Conservation (phyloP, 2,113 vertebrate genomes). For the Cygnus atratus region DNA sequence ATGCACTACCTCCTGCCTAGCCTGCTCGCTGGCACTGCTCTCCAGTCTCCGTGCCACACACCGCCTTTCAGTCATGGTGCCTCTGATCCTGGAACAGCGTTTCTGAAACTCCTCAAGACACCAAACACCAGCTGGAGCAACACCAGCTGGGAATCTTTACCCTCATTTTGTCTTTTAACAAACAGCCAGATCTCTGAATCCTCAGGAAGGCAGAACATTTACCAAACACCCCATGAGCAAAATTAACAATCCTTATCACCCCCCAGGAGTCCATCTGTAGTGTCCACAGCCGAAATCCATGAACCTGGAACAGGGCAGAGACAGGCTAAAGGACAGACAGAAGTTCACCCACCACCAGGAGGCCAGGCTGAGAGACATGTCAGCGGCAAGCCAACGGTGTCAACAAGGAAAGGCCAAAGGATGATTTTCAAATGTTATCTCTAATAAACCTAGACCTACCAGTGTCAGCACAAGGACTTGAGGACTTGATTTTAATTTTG, state of each 20-base stretch:
- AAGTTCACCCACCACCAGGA: neutral
- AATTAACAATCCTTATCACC: neutral
- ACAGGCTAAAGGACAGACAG: neutral
- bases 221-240: neutral
- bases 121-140: neutral
- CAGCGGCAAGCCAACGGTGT: neutral
- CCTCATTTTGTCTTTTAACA: neutral
- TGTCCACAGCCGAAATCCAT: neutral
- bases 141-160: neutral
- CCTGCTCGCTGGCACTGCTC: neutral
- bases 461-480: neutral
- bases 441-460: neutral
- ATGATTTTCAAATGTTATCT: neutral
- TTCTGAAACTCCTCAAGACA: neutral
- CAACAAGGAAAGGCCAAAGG: neutral
- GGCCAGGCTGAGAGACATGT: neutral
- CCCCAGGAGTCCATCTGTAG: accelerated
- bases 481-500: neutral
- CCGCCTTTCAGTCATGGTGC: neutral
- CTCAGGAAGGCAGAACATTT: neutral
- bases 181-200: neutral
- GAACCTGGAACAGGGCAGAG: neutral
- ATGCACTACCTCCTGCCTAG: neutral
- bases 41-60: neutral
- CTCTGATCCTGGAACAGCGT: neutral